Base-by-base conservation (phyloP, 2,888 invertebrate genomes). In the Pemphredon lugubris region DNA sequence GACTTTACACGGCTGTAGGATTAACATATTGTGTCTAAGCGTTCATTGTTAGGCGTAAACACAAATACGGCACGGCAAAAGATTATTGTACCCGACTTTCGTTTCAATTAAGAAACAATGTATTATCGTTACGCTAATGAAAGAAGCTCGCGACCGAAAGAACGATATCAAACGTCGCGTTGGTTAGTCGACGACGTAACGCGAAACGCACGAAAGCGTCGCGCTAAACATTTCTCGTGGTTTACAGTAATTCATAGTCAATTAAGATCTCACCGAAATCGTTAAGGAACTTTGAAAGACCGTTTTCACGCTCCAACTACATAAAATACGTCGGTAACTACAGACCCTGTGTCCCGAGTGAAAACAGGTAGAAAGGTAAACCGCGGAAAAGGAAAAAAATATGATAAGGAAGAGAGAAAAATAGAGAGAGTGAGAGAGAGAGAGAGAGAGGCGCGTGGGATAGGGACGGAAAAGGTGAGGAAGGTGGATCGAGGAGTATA, bases 251-350 rank as follows among this genome's bases (percentile, higher is more conserved):
- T n/a, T n/a, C 13, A 4, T 14, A 11, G n/a, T 5, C 45, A 40
- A 53, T 66, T 53, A 34, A 40, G 47, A 16, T n/a, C 11, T 9
- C 34, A 13, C 3, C n/a, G 21, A 37, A 14, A 40, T 37, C 23
- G 47, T 47, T 47, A 34, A 61, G 34, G 6, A 26, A 32, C 9
- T 34, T 14, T 21, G 9, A 47, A 48, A 40, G 39, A 13, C 7
- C 9, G 11, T 53, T 18, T 34, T 20, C 11, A 7, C 13, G 1
- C 9, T 14, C n/a, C 5, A 14, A 13, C 39, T 13, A 16, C 20
- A 45, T 47, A 53, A 53, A 67, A 58, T 65, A 50, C 18, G 34
- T 26, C 21, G 4, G 7, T 18, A 30, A 40, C 18, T 20, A 7
- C 30, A 13, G 37, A n/a, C 34, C 9, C 32, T 51, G 18, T 14